These are phyloP conservation scores for Alca torda DNA, from an alignment of 2,797 vertebrate genomes.

Conservation along the genomic window DNA sequence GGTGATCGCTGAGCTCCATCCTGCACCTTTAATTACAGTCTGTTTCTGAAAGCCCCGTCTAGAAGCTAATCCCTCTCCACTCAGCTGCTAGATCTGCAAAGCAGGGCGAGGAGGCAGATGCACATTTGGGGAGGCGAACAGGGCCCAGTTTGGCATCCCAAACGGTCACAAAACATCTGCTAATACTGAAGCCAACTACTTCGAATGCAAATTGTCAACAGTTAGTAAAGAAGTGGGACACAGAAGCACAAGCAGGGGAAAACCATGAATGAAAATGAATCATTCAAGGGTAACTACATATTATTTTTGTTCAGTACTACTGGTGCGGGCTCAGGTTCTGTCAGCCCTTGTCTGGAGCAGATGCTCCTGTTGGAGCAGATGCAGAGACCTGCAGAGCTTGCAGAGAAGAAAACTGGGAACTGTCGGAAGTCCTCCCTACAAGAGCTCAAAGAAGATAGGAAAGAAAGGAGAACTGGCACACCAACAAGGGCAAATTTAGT, in stretches of 20 bases:
- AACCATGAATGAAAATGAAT: neutral
- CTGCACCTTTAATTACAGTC: constrained; percentile 65
- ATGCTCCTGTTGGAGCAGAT: neutral
- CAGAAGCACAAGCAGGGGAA: neutral
- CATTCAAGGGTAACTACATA: neutral
- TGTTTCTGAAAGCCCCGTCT: constrained; percentile 57
- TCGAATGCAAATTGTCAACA: neutral
- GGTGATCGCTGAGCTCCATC: constrained; percentile 42
- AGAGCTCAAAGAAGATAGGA: neutral
- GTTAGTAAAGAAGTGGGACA: neutral
- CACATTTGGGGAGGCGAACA: neutral
- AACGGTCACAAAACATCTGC: neutral
- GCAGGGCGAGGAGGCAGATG: neutral
- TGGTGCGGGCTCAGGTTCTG: neutral
- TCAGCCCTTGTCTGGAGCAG: neutral
- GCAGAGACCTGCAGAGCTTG: neutral
- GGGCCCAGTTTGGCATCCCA: neutral
- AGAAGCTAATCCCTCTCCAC: constrained; percentile 46
- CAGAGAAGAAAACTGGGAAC: neutral
- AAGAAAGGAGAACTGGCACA: neutral
- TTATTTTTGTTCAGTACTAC: neutral
- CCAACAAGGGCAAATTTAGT: neutral
- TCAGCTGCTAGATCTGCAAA: constrained; percentile 33
- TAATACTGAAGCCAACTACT: neutral
- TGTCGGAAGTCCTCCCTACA: neutral